A percentile compares a stretch with the other conserved stretches of the same genome.
Evolutionary conservation across 2,888 invertebrate species (phyloP).

Genomic region (Pseudococcus longispinus): DNA sequence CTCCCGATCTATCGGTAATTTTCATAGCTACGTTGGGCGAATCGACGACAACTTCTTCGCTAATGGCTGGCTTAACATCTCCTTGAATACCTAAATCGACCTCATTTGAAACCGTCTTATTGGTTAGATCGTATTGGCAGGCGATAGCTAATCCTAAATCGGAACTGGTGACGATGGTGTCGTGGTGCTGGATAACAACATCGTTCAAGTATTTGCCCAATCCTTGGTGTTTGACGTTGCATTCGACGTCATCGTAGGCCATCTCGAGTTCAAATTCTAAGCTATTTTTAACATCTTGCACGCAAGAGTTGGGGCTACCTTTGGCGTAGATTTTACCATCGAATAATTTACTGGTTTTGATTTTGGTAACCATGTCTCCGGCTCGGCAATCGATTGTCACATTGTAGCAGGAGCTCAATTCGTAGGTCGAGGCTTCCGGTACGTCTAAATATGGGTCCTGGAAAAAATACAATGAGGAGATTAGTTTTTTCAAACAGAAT

Average conservation of each 20-base stretch:
- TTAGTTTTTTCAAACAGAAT: not conserved
- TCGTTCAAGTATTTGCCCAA: conserved; percentile 88
- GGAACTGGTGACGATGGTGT: conserved; percentile 91
- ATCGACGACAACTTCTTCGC: conserved; percentile 84
- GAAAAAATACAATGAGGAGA: conserved; percentile 59
- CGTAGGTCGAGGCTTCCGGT: conserved; percentile 89
- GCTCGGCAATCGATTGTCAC: conserved; percentile 91
- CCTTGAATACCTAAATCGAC: conserved; percentile 88
- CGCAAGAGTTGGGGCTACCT: conserved; percentile 91
- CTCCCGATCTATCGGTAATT: conserved; percentile 83
- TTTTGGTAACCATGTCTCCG: conserved; percentile 90
- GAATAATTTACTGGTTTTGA: conserved; percentile 90
- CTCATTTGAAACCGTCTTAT: conserved; percentile 92
- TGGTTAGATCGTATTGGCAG: conserved; percentile 92
- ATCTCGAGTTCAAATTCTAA: conserved; percentile 90
- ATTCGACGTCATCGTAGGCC: conserved; percentile 91
- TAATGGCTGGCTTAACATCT: conserved; percentile 83
- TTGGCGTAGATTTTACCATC: conserved; percentile 95
- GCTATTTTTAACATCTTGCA: conserved; percentile 85
- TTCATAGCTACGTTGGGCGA: conserved; percentile 95
- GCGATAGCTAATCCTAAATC: conserved; percentile 92
- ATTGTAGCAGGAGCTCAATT: conserved; percentile 92
- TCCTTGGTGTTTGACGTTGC: conserved; percentile 89
- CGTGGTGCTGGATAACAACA: conserved; percentile 93
- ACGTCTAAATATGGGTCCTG: conserved; percentile 89